Conservation (phyloP, 2,113 vertebrate species). For the Macheiramphus alcinus region DNA sequence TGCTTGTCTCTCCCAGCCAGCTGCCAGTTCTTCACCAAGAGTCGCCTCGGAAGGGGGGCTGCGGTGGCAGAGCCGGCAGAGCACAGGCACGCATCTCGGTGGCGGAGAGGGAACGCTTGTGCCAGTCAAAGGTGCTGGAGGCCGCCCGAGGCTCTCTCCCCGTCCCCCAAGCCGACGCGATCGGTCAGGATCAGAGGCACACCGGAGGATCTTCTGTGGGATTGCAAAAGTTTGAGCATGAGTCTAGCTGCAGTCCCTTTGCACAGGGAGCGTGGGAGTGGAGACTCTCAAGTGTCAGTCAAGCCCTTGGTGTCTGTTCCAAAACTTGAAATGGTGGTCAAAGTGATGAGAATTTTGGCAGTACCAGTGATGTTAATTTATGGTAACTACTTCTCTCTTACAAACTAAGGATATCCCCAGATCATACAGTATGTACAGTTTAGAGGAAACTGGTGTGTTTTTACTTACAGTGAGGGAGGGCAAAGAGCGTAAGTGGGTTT, state of each 20-base stretch:
- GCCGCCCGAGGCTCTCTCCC: background rate
- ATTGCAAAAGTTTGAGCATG: background rate
- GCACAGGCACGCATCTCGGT: rapidly evolving
- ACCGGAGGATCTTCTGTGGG: rapidly evolving
- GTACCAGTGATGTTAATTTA: background rate
- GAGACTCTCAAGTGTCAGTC: background rate
- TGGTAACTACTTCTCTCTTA: background rate
- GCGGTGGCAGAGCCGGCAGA: rapidly evolving
- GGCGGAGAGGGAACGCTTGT: background rate
- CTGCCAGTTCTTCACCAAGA: background rate
- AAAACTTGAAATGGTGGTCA: background rate
- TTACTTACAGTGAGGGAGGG: background rate
- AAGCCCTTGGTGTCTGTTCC: background rate
- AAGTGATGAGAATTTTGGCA: background rate
- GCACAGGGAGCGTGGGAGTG: background rate
- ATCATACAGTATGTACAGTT: background rate
- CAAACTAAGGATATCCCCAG: background rate
- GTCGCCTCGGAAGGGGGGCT: rapidly evolving
- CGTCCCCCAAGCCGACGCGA: rapidly evolving
- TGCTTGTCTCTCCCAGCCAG: background rate
- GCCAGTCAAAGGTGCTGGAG: background rate
- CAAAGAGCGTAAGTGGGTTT: background rate
- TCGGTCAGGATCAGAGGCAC: background rate
- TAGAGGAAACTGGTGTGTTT: background rate
- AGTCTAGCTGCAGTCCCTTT: background rate